A percentile compares a stretch with the other conserved stretches of the same genome.
Conservation (phyloP, 1,140 invertebrate species). For the Neoseiulus cucumeris region DNA sequence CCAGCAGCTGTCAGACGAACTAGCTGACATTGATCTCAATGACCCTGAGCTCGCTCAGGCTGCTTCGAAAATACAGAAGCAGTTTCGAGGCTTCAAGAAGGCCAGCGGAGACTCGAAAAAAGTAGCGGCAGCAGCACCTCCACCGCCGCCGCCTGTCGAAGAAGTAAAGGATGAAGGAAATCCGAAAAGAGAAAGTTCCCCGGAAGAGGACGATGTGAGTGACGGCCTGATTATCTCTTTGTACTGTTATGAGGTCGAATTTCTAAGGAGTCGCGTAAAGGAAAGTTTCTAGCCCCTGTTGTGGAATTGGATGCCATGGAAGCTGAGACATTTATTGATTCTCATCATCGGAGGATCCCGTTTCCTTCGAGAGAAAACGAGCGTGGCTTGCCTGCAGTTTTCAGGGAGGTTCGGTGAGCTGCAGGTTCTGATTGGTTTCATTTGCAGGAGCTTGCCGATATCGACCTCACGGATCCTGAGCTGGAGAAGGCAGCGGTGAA, state of each 20-base stretch:
- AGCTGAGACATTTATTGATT: too few relatives aligned
- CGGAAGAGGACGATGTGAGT: too few relatives aligned
- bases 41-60: slow-evolving; percentile 58
- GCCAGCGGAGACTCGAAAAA: not conserved
- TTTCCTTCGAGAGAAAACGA: too few relatives aligned
- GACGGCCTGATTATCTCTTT: too few relatives aligned
- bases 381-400: too few relatives aligned
- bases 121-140: not conserved
- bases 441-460: slow-evolving; percentile 20
- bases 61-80: slow-evolving; percentile 75
- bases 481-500: slow-evolving; percentile 67
- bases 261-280: too few relatives aligned
- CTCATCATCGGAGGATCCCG: too few relatives aligned
- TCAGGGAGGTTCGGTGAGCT: too few relatives aligned
- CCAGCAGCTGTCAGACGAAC: not conserved
- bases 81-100: slow-evolving; percentile 66
- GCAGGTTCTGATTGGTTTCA: too few relatives aligned
- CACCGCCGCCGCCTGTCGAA: not conserved
- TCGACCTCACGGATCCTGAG: slow-evolving; percentile 39
- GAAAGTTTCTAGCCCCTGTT: too few relatives aligned
- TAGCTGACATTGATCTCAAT: slow-evolving; percentile 29
- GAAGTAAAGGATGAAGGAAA: not conserved
- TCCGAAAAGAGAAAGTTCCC: not conserved
- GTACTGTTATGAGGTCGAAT: too few relatives aligned
- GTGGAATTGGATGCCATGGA: too few relatives aligned